These are phyloP conservation scores for Pangasius krempfi DNA, from an alignment of 2,797 vertebrate species.

Conservation along the genomic window DNA sequence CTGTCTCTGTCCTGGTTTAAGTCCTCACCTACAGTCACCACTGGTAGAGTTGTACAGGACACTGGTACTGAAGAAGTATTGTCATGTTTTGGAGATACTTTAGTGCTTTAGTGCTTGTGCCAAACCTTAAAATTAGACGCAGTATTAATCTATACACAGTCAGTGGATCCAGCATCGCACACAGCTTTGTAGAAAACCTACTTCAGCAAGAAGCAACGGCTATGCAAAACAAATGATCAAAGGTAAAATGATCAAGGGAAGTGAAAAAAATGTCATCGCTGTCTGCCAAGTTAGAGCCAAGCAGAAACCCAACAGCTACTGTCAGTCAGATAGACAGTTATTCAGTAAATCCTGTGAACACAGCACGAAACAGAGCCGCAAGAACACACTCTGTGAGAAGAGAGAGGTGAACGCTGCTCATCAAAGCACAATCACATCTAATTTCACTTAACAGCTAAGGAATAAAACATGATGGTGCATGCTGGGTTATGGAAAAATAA, in stretches of 20 bases:
- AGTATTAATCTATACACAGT: not conserved
- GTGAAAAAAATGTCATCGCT: not conserved
- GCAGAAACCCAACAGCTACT: not conserved
- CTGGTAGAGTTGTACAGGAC: not conserved
- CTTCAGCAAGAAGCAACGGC: not conserved
- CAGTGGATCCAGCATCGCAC: not conserved
- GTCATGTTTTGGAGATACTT: not conserved
- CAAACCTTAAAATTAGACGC: not conserved
- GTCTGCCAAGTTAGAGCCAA: not conserved
- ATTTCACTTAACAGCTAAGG: not conserved
- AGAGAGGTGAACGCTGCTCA: not conserved
- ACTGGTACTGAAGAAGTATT: not conserved
- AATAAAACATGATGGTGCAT: not conserved
- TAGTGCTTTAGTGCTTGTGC: not conserved
- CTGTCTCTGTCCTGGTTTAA: not conserved
- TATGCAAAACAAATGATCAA: constrained; percentile 5
- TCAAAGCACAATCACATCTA: not conserved
- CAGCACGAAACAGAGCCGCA: too few relatives aligned
- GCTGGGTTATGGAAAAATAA: not conserved
- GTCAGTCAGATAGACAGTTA: not conserved
- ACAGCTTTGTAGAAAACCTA: not conserved
- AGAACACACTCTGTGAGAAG: not conserved
- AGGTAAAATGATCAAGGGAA: constrained; percentile 4
- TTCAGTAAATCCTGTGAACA: not conserved
- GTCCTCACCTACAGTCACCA: not conserved